A percentile compares a stretch with the other conserved stretches of the same genome.
These are phyloP conservation scores for Drosophila ercepeae DNA, from an alignment of 1,140 invertebrate species.

Conservation along the genomic window DNA sequence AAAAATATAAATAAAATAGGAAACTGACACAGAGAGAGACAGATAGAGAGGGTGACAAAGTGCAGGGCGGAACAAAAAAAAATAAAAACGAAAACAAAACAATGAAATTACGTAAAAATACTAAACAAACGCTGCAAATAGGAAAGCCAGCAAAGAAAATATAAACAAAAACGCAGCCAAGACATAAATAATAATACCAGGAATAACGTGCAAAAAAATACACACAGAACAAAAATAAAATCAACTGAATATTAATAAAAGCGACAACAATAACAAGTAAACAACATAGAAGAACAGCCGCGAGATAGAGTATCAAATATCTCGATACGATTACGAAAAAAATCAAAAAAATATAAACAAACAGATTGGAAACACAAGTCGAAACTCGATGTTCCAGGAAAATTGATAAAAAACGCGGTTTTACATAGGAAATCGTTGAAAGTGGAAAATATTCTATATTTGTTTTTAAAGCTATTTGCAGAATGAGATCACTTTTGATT, in stretches of 20 bases:
- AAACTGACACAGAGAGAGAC: background rate
- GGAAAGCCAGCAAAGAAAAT: conserved; percentile 22
- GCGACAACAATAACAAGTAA: conserved; percentile 31
- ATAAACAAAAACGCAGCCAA: conserved; percentile 43
- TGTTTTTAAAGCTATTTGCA: conserved; percentile 5
- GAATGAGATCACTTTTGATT: conserved; percentile 21
- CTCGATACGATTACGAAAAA: background rate
- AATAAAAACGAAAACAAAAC: conserved; percentile 15
- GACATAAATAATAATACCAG: conserved; percentile 26
- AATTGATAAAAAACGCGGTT: conserved; percentile 7
- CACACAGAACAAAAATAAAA: conserved; percentile 8
- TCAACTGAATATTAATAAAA: background rate
- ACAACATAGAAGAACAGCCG: conserved; percentile 1
- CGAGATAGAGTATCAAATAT: conserved; percentile 11
- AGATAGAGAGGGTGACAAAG: conserved; percentile 34
- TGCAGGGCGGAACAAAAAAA: conserved; percentile 44
- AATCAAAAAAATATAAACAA: background rate
- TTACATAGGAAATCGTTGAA: conserved; percentile 6
- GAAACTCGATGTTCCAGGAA: conserved; percentile 2
- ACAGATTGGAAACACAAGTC: conserved; percentile 4
- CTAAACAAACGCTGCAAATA: conserved; percentile 43
- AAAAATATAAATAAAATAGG: background rate
- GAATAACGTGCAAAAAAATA: conserved; percentile 10
- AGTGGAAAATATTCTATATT: conserved; percentile 17
- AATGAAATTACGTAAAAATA: conserved; percentile 67